Conservation (phyloP, 37 sponge, comb jelly and placozoan species). For the Theonella swinhoei region DNA sequence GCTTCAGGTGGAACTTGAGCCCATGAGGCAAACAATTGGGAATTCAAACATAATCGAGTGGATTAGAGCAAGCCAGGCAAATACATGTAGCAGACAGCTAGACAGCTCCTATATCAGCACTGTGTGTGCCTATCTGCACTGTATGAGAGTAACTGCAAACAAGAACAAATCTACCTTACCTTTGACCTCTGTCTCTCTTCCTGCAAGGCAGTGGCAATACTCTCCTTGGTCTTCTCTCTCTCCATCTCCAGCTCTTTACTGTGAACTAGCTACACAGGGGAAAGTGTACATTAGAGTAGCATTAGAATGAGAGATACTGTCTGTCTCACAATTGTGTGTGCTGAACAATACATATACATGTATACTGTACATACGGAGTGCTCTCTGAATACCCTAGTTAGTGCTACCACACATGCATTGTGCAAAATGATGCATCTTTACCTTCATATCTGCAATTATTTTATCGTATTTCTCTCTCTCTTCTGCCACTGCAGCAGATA, state of each 20-base stretch:
- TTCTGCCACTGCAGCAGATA: slow-evolving; percentile 23
- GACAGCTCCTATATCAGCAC: not conserved
- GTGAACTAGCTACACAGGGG: slow-evolving; percentile 27
- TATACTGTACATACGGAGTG: too few relatives aligned
- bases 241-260: slow-evolving; percentile 52
- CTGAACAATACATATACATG: slow-evolving; percentile 12
- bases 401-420: not conserved
- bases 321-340: too few relatives aligned
- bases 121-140: not conserved
- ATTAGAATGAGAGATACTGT: too few relatives aligned
- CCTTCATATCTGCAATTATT: slow-evolving; percentile 30
- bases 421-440: too few relatives aligned
- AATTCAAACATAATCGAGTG: too few relatives aligned
- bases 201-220: slow-evolving; percentile 30
- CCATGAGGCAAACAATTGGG: too few relatives aligned
- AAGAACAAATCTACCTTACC: too few relatives aligned
- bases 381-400: not conserved
- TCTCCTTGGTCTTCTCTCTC: slow-evolving; percentile 44
- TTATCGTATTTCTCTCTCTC: slow-evolving; percentile 46
- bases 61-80: not conserved
- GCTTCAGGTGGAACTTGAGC: too few relatives aligned
- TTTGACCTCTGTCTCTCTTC: slow-evolving; percentile 65
- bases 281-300: not conserved
- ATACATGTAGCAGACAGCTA: not conserved
- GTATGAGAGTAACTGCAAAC: too few relatives aligned